phyloP scores from a whole-genome alignment of 1,140 invertebrate species.

The Brachionus angularis region DNA sequence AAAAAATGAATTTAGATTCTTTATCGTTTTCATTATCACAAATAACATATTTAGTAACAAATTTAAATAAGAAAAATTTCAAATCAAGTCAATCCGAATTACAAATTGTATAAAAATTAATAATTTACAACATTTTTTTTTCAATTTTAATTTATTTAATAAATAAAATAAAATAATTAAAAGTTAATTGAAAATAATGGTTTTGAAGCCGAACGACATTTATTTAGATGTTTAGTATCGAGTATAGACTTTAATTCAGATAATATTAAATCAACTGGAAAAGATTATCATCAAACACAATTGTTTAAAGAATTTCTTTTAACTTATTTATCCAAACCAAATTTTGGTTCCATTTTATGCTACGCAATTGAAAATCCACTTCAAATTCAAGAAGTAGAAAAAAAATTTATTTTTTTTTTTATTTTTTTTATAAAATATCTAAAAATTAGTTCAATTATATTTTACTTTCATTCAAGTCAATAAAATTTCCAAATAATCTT shows the following conservation, averaged over 20 bases:
- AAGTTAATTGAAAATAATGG: constrained; percentile 75
- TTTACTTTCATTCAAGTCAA: constrained; percentile 65
- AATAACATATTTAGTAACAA: constrained; percentile 91
- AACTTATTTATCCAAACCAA: constrained; percentile 69
- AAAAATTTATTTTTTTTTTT: not conserved
- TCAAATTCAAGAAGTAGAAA: constrained; percentile 60
- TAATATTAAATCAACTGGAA: constrained; percentile 60
- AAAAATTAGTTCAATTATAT: constrained; percentile 46
- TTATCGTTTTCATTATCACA: constrained; percentile 93
- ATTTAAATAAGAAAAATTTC: constrained; percentile 90
- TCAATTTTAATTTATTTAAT: constrained; percentile 28
- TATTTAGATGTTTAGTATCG: constrained; percentile 78
- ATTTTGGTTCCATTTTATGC: constrained; percentile 70
- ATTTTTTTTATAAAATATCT: not conserved
- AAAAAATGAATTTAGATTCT: constrained; percentile 97
- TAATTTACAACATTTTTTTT: not conserved
- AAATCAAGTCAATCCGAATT: constrained; percentile 77
- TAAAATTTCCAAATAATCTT: constrained; percentile 69
- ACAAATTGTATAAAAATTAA: constrained; percentile 64
- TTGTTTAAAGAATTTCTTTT: constrained; percentile 70
- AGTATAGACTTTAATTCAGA: constrained; percentile 62
- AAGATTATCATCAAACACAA: constrained; percentile 66
- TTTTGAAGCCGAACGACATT: constrained; percentile 79
- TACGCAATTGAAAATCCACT: constrained; percentile 71
- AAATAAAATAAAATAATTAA: constrained; percentile 45